A percentile compares a stretch with the other conserved stretches of the same genome.
phyloP scores from a whole-genome alignment of 1,140 invertebrate species.

The Onthophagus taurus region DNA sequence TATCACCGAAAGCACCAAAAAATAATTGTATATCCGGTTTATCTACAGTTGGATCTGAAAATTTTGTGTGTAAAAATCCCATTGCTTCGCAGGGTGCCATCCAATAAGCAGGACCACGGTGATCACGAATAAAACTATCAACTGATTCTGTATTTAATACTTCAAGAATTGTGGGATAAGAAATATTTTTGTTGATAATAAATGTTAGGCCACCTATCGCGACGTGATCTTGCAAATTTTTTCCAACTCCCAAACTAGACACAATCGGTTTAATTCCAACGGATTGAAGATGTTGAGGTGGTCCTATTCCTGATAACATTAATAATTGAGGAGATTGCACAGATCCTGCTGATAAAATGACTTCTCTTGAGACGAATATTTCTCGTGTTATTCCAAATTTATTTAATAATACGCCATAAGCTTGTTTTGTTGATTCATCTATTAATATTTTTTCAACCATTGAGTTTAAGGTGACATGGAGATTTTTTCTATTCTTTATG shows the following conservation, averaged over 20 bases:
- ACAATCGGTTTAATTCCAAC: constrained; percentile 45
- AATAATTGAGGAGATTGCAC: constrained; percentile 68
- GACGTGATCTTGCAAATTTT: constrained; percentile 71
- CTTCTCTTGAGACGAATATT: constrained; percentile 51
- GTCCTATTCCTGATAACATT: constrained; percentile 72
- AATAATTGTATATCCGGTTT: constrained; percentile 74
- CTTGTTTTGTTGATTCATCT: constrained; percentile 43
- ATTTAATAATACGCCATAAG: constrained; percentile 53
- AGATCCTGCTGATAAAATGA: constrained; percentile 62
- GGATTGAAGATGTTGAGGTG: constrained; percentile 50
- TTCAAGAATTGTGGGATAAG: constrained; percentile 44
- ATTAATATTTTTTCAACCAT: constrained; percentile 56
- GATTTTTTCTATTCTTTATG: constrained; percentile 55
- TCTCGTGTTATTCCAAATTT: constrained; percentile 40
- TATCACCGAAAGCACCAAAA: constrained; percentile 57
- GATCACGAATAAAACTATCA: constrained; percentile 45
- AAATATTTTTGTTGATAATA: constrained; percentile 35
- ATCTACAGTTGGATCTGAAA: constrained; percentile 50
- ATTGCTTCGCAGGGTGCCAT: constrained; percentile 62
- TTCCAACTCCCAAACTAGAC: constrained; percentile 64
- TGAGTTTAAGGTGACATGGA: constrained; percentile 59
- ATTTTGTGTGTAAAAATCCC: constrained; percentile 67
- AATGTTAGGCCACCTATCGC: constrained; percentile 47
- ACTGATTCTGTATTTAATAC: constrained; percentile 44
- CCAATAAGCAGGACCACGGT: constrained; percentile 53